Percentiles rank a stretch among this genome's conserved stretches.
Evolutionary conservation across 2,797 vertebrate genomes (phyloP).

Genomic region (Coreius guichenoti): DNA sequence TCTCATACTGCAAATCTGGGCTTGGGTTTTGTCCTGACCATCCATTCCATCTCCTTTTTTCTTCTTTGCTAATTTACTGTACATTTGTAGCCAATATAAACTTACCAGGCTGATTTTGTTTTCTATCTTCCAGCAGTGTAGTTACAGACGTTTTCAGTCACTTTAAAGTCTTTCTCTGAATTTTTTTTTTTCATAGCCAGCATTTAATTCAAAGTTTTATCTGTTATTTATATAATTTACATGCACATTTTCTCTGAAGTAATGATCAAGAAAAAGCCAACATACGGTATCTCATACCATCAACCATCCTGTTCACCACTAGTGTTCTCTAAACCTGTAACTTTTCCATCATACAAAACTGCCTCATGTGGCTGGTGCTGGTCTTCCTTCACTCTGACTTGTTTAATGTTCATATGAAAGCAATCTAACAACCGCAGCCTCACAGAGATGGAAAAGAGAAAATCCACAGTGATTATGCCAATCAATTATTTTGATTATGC

Average conservation of each 20-base stretch:
- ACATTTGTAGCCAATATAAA: slow-evolving; percentile 61
- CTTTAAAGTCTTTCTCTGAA: not conserved
- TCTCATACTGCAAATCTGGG: slow-evolving; percentile 56
- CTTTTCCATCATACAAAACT: not conserved
- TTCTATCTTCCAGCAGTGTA: not conserved
- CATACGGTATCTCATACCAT: not conserved
- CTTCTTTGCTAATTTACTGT: slow-evolving; percentile 55
- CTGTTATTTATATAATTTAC: not conserved
- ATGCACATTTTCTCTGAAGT: not conserved
- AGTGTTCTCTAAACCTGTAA: not conserved
- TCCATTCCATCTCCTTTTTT: slow-evolving; percentile 41
- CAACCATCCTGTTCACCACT: not conserved
- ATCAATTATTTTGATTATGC: too few relatives aligned
- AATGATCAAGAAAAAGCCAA: not conserved
- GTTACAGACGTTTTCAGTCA: not conserved
- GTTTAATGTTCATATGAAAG: slow-evolving; percentile 66
- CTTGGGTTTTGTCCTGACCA: slow-evolving; percentile 32
- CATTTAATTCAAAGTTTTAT: not conserved
- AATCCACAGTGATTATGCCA: slow-evolving; percentile 9
- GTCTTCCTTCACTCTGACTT: slow-evolving; percentile 39
- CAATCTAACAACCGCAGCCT: slow-evolving; percentile 62
- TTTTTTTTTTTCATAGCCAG: not conserved
- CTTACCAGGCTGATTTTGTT: slow-evolving; percentile 49
- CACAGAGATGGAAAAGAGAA: slow-evolving; percentile 35
- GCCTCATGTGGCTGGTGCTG: slow-evolving; percentile 15